Conservation (phyloP, 2,888 invertebrate species). For the Choristoneura rosaceana region DNA sequence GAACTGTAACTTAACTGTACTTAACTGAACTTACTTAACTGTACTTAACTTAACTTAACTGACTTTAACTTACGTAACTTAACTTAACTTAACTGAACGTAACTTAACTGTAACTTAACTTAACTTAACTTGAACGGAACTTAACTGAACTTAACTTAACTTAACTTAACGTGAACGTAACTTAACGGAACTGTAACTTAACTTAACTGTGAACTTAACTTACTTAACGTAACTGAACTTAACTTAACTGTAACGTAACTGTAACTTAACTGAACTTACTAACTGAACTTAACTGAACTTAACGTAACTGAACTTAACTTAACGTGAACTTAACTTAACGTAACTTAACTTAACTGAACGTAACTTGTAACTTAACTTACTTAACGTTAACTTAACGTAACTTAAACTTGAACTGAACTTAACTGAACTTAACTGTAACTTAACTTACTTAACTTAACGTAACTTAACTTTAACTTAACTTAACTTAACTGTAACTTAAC, state of each 20-base stretch:
- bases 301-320: too few relatives aligned
- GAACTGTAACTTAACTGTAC: conserved; percentile 44
- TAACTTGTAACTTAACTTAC: conserved; percentile 39
- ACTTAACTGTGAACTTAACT: conserved; percentile 29
- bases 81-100: too few relatives aligned
- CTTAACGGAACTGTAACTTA: conserved; percentile 39
- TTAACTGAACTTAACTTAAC: conserved; percentile 34
- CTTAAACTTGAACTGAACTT: conserved; percentile 42
- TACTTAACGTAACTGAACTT: conserved; percentile 16
- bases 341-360: too few relatives aligned
- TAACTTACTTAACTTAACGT: too few relatives aligned
- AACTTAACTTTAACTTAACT: too few relatives aligned
- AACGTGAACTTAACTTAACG: too few relatives aligned
- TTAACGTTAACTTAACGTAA: conserved; percentile 43
- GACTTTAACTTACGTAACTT: too few relatives aligned
- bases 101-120: too few relatives aligned
- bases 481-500: too few relatives aligned
- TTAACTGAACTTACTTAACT: conserved; percentile 43
- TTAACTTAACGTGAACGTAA: conserved; percentile 37
- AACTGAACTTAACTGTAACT: conserved; percentile 43
- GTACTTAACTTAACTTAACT: conserved; percentile 43
- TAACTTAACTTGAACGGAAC: conserved; percentile 37
- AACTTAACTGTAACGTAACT: too few relatives aligned
- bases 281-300: too few relatives aligned
- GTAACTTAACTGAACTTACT: too few relatives aligned